A percentile compares a stretch with the other conserved stretches of the same genome.
Conservation (phyloP, 2,888 invertebrate genomes). For the Philereme vetulata region DNA sequence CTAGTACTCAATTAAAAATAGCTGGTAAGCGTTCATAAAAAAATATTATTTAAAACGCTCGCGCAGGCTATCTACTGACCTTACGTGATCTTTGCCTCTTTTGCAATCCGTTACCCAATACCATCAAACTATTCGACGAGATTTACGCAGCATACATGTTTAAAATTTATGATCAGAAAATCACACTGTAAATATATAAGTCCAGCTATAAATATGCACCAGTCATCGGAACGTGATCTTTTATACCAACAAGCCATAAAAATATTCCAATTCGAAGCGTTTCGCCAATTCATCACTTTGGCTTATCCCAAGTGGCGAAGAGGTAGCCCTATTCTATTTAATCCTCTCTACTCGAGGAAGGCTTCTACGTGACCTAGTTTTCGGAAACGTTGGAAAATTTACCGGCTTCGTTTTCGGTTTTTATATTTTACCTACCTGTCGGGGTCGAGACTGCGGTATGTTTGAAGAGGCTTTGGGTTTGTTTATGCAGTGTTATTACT, state of each 20-base stretch:
- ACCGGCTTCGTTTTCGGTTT: constrained; percentile 35
- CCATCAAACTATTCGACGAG: not conserved
- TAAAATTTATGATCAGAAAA: not conserved
- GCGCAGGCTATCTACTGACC: no score
- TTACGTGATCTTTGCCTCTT: not conserved
- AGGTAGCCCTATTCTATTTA: constrained; percentile 39
- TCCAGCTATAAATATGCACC: constrained; percentile 23
- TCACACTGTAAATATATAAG: constrained; percentile 8
- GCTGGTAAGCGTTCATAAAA: no score
- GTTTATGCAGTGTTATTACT: constrained; percentile 1
- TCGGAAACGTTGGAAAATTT: constrained; percentile 45
- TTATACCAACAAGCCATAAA: constrained; percentile 20
- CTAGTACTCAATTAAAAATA: no score
- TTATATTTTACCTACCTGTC: constrained; percentile 38
- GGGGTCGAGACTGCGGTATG: constrained; percentile 13
- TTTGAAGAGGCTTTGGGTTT: constrained; percentile 11
- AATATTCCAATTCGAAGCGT: constrained; percentile 28
- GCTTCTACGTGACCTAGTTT: constrained; percentile 49
- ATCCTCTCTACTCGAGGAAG: constrained; percentile 38
- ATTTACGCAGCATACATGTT: not conserved
- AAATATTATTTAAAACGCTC: no score
- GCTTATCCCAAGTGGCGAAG: constrained; percentile 26
- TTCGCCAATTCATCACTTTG: constrained; percentile 33
- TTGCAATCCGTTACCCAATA: not conserved
- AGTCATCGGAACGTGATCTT: constrained; percentile 25